These are phyloP conservation scores for Calidris pygmaea DNA, from an alignment of 2,113 vertebrate species.

Conservation along the genomic window DNA sequence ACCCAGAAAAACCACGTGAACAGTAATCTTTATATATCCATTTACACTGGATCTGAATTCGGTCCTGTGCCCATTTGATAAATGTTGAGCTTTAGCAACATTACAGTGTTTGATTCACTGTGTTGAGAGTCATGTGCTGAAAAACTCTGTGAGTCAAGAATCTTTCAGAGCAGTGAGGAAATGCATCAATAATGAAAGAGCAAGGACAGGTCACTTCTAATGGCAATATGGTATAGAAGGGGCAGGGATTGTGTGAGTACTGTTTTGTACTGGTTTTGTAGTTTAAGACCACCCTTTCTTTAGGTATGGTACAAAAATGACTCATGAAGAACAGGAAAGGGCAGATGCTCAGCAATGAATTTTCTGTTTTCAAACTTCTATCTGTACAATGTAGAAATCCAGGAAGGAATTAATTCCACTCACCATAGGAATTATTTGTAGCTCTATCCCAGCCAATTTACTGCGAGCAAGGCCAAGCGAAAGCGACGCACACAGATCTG, in stretches of 20 bases:
- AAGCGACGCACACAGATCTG: neutral
- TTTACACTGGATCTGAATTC: neutral
- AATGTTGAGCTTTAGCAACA: conserved; percentile 15
- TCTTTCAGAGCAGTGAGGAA: neutral
- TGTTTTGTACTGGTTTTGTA: neutral
- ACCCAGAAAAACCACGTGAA: neutral
- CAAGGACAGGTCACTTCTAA: conserved; percentile 11
- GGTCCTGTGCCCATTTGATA: neutral
- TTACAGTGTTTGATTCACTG: conserved; percentile 25
- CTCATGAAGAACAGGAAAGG: neutral
- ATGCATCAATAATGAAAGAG: conserved; percentile 1
- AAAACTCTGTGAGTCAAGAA: conserved; percentile 14
- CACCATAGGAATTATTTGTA: neutral
- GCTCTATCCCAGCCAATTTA: neutral
- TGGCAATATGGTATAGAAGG: neutral
- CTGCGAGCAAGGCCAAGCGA: rapidly evolving
- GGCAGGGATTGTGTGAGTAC: neutral
- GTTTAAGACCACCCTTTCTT: neutral
- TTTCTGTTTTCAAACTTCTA: neutral
- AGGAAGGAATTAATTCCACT: neutral
- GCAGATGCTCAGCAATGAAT: neutral
- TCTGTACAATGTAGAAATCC: neutral
- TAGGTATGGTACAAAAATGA: neutral
- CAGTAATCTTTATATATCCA: neutral
- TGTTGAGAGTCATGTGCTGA: conserved; percentile 16